phyloP scores from a whole-genome alignment of 2,797 vertebrate genomes.

The Pitangus sulphuratus region DNA sequence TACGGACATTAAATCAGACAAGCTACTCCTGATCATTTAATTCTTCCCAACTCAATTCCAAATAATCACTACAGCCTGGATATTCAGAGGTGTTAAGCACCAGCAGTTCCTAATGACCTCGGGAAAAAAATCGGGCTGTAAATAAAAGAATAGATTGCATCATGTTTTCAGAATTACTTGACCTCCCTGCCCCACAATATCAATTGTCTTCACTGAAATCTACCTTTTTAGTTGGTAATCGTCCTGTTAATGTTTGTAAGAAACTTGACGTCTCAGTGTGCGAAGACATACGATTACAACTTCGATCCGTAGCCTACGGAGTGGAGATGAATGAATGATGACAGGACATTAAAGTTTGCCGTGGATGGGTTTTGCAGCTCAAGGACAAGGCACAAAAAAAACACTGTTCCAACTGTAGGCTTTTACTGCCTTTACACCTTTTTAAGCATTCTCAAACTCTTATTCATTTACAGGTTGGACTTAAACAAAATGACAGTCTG shows the following conservation, averaged over 20 bases:
- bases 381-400: constrained; percentile 64
- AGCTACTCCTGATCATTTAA: constrained; percentile 3
- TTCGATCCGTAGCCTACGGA: constrained; percentile 98
- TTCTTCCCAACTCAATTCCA: neutral
- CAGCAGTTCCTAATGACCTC: constrained; percentile 32
- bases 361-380: constrained; percentile 74
- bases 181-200: constrained; percentile 69
- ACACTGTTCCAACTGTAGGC: constrained; percentile 32
- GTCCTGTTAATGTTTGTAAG: constrained; percentile 99
- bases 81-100: constrained; percentile 35
- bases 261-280: constrained; percentile 99
- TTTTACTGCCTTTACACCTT: constrained; percentile 35
- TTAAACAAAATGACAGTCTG: constrained; percentile 21
- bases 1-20: neutral
- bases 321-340: constrained; percentile 96
- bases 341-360: constrained; percentile 88
- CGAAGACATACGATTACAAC: constrained; percentile 99
- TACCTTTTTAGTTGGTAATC: constrained; percentile 99
- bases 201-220: constrained; percentile 82
- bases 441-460: constrained; percentile 34
- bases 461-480: constrained; percentile 17
- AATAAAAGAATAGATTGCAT: constrained; percentile 43
- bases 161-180: constrained; percentile 53
- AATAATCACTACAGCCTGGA: neutral
- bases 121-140: neutral